Evolutionary conservation across 1,140 invertebrate species (phyloP).

Genomic region (Bombus haemorrhoidalis): DNA sequence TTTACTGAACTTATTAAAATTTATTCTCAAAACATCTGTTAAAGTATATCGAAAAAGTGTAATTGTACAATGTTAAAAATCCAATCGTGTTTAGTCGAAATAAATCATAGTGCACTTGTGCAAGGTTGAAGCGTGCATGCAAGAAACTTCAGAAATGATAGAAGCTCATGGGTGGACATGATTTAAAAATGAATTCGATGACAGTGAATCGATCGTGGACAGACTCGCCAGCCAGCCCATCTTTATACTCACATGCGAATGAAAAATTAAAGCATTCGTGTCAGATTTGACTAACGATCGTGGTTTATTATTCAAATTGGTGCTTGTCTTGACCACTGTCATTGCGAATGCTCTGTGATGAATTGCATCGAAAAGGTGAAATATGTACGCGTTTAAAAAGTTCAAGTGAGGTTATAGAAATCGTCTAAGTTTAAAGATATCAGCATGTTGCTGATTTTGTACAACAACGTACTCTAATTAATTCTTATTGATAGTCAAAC

Average conservation of each 20-base stretch:
- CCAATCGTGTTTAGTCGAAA: not conserved
- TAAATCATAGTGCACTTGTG: not conserved
- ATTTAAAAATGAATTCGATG: conserved; percentile 57
- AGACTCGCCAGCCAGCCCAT: not conserved
- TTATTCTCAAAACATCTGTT: too few relatives aligned
- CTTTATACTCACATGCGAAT: conserved; percentile 50
- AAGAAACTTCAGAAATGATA: not conserved
- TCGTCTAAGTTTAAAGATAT: not conserved
- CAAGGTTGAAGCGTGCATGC: not conserved
- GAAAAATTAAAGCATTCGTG: conserved; percentile 77
- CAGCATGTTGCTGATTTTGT: too few relatives aligned
- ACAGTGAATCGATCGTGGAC: conserved; percentile 51
- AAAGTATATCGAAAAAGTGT: too few relatives aligned
- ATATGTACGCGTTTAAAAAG: not conserved
- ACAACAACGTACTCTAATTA: too few relatives aligned
- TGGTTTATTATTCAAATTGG: conserved; percentile 75
- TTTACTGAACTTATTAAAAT: too few relatives aligned
- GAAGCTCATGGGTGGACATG: not conserved
- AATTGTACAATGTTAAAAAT: not conserved
- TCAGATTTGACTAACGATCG: conserved; percentile 70
- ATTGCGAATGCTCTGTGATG: conserved; percentile 73
- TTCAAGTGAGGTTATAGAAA: not conserved
- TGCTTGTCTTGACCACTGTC: conserved; percentile 60
- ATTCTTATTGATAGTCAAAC: too few relatives aligned
- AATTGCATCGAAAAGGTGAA: conserved; percentile 27